Conservation (phyloP, 2,888 invertebrate species). For the Apodemia zela region DNA sequence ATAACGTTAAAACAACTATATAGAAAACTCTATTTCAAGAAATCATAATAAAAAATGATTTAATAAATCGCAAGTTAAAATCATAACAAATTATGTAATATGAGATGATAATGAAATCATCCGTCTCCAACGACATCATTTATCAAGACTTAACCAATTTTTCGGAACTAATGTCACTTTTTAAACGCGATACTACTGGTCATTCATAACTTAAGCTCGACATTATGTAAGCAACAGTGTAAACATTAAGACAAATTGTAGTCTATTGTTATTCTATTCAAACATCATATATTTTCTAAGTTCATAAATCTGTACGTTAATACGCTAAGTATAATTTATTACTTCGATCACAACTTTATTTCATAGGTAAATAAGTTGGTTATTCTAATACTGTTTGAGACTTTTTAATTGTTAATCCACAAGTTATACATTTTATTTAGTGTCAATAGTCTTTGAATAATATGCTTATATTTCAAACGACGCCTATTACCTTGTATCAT, state of each 20-base stretch:
- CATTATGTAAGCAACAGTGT: not conserved
- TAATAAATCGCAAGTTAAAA: no score
- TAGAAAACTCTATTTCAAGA: no score
- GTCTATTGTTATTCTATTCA: constrained; percentile 5
- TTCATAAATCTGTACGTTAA: constrained; percentile 11
- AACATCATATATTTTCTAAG: constrained; percentile 4
- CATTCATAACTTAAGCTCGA: not conserved
- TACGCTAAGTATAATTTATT: constrained; percentile 8
- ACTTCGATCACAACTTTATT: constrained; percentile 8
- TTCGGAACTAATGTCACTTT: no score
- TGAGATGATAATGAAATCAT: no score
- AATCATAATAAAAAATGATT: no score
- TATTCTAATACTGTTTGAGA: not conserved
- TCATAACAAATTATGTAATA: no score
- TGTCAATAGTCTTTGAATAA: constrained; percentile 18
- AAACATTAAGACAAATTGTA: constrained; percentile 6
- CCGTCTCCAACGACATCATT: no score
- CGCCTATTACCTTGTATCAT: constrained; percentile 28
- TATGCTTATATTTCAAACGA: constrained; percentile 25
- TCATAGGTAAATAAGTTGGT: not conserved
- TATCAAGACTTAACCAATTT: no score
- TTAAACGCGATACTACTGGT: not conserved
- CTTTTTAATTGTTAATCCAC: not conserved
- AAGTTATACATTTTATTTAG: not conserved
- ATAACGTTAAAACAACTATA: no score